Base-by-base conservation (phyloP, 2,113 vertebrate species). In the Siphamia tubifer region DNA sequence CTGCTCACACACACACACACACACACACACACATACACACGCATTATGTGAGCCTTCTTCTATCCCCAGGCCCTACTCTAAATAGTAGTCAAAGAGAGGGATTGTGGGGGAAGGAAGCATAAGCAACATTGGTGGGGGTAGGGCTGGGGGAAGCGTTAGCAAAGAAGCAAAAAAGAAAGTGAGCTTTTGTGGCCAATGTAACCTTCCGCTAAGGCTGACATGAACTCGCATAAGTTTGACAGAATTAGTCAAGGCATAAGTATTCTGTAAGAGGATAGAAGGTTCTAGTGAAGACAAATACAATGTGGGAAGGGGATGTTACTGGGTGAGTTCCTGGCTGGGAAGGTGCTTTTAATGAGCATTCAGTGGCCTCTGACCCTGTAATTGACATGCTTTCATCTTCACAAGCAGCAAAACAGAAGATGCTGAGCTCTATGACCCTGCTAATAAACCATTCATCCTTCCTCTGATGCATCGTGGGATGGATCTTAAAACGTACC, bases 81-180 rank as follows among this genome's bases (percentile, higher is more conserved):
- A 86, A 91, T 91, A 86, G 83, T n/a, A 42, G 72, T 87, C 68
- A 89, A 87, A 87, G 84, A 78, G 63, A 75, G 47, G 70, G 81
- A 86, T 88, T 91, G 87, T 87, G 87, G 79, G 84, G 77, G 77
- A 64, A 72, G 81, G 72, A 82, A 31, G 62, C 47, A 31, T 35
- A 13, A 2, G 44, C 1, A 60, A 45, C 4, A 40, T 42, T 40
- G 38, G 45, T 39, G 57, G 79, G 74, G 44, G 54, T 13, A 28
- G 69, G 54, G 63, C 36, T 5, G 9, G 16, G 3, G 11, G 55
- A 60, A 19, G 45, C 12, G 10, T 35, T 7, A 77, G 58, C 70
- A 74, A 61, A 66, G 65, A 86, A 68, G 62, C 36, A 40, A 70
- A 65, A 65, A 69, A 57, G 57, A 85, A 77, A 81, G 68, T 55